Percentiles rank a stretch among this genome's conserved stretches.
phyloP scores from a whole-genome alignment of 2,888 invertebrate genomes.

The Megaustenia siamemsis region DNA sequence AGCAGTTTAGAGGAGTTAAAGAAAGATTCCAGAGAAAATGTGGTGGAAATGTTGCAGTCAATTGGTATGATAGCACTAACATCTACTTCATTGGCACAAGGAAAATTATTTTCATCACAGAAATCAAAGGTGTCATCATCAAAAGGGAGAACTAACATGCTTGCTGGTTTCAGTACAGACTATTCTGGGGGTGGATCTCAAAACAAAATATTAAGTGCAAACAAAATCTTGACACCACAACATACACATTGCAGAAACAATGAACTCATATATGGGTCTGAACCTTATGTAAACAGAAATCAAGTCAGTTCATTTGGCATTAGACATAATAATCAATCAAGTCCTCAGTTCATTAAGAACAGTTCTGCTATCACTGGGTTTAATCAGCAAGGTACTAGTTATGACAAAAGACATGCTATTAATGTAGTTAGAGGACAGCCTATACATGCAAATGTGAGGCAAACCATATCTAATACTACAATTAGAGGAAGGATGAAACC shows the following conservation, averaged over 20 bases:
- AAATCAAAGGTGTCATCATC: neutral
- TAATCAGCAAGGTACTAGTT: neutral
- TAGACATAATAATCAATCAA: neutral
- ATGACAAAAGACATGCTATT: neutral
- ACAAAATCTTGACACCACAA: neutral
- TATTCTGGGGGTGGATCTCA: neutral
- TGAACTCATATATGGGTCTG: neutral
- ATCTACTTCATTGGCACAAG: neutral
- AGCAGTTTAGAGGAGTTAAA: conserved; percentile 31
- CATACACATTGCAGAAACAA: neutral
- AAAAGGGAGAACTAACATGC: neutral
- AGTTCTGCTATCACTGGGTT: neutral
- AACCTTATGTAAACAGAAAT: neutral
- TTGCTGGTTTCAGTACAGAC: neutral
- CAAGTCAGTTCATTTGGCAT: neutral
- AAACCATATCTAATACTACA: neutral
- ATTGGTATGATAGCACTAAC: conserved; percentile 20
- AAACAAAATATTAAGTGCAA: neutral
- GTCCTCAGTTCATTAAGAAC: neutral
- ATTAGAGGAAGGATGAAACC: neutral
- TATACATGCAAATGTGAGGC: neutral
- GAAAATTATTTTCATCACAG: neutral
- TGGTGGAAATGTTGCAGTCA: conserved; percentile 45
- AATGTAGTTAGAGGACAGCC: neutral
- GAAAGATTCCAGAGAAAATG: conserved; percentile 37